A percentile compares a stretch with the other conserved stretches of the same genome.
Conservation (phyloP, 2,888 invertebrate genomes). For the Lochmaea crataegi region DNA sequence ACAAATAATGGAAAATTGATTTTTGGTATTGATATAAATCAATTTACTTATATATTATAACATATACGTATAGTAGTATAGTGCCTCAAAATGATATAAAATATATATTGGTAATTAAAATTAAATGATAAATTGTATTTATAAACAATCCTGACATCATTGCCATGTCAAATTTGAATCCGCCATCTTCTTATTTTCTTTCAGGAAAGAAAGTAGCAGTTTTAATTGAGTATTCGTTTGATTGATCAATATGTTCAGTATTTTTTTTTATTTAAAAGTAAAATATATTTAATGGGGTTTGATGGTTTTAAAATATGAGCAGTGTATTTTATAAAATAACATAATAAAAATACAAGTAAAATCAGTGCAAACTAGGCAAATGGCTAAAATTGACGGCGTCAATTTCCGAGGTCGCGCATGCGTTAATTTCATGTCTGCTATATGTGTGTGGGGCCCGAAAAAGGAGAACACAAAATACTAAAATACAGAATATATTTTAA, state of each 20-base stretch:
- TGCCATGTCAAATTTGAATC: background rate
- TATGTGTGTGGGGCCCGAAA: slow-evolving; percentile 57
- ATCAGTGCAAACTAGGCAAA: slow-evolving; percentile 29
- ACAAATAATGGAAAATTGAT: too few relatives aligned
- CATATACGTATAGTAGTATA: too few relatives aligned
- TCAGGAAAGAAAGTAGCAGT: background rate
- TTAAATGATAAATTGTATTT: background rate
- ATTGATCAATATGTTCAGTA: background rate
- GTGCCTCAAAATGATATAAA: too few relatives aligned
- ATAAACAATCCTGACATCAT: slow-evolving; percentile 3
- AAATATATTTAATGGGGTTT: background rate
- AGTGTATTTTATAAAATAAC: background rate
- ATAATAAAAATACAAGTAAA: slow-evolving; percentile 22
- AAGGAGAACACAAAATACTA: slow-evolving; percentile 56
- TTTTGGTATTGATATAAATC: too few relatives aligned
- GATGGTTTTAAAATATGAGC: background rate
- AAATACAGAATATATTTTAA: slow-evolving; percentile 25
- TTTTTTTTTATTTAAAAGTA: background rate
- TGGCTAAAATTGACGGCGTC: slow-evolving; percentile 46
- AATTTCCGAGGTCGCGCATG: slow-evolving; percentile 62
- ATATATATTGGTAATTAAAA: background rate
- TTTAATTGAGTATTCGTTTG: background rate
- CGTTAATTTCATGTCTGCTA: slow-evolving; percentile 46
- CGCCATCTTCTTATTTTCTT: background rate
- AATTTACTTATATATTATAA: too few relatives aligned